These are phyloP conservation scores for Eupithecia centaureata DNA, from an alignment of 2,888 invertebrate genomes.

Conservation along the genomic window DNA sequence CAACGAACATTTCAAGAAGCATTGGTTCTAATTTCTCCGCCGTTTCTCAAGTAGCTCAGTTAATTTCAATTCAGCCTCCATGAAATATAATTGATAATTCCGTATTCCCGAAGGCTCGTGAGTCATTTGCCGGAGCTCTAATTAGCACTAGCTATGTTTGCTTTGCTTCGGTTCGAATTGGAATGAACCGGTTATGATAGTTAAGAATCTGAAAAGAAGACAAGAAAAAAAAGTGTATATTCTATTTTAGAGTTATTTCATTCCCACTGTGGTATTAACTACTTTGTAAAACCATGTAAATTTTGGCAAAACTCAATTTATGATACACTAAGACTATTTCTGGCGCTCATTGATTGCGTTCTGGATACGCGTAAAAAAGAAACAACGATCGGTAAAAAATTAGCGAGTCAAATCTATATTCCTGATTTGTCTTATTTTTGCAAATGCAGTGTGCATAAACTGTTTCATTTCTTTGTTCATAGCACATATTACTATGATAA, in stretches of 20 bases:
- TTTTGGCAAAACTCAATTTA: neutral
- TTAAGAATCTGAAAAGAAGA: neutral
- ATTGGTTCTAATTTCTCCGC: neutral
- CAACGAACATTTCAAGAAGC: neutral
- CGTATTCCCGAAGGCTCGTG: constrained; percentile 25
- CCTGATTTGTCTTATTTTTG: neutral
- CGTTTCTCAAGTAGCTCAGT: constrained; percentile 16
- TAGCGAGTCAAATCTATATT: neutral
- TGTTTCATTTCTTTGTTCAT: neutral
- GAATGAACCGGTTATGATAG: constrained; percentile 23
- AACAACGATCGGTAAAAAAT: neutral
- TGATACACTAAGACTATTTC: neutral
- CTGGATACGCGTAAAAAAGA: neutral
- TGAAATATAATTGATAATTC: constrained; percentile 32
- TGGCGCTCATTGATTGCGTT: neutral
- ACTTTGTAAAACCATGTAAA: neutral
- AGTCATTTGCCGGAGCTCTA: constrained; percentile 26
- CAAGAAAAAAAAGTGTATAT: neutral
- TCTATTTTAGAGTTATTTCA: neutral
- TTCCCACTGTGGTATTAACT: neutral
- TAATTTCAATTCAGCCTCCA: constrained; percentile 24
- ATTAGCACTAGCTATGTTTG: constrained; percentile 35
- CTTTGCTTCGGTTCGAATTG: constrained; percentile 23
- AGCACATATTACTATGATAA: neutral
- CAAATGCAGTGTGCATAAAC: neutral